These are phyloP conservation scores for Silurus glanis DNA, from an alignment of 2,113 vertebrate species.

Conservation along the genomic window DNA sequence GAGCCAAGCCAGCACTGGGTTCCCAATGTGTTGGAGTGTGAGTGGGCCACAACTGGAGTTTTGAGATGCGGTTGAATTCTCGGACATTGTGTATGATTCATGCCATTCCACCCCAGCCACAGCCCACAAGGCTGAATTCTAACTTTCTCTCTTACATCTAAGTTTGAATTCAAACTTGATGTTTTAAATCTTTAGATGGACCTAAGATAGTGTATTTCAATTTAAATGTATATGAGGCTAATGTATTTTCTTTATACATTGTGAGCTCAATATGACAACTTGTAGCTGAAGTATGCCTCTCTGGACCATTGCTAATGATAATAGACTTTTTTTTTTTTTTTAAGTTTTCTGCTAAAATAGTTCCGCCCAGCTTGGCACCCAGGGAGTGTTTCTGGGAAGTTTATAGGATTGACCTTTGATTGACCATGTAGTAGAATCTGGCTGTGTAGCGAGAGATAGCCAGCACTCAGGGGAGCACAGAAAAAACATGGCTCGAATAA, in stretches of 20 bases:
- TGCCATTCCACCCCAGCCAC: constrained; percentile 8
- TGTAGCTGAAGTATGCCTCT: not conserved
- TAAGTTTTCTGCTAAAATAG: constrained; percentile 47
- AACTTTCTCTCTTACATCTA: not conserved
- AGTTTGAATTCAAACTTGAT: not conserved
- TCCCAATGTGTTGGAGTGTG: constrained; percentile 4
- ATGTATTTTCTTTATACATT: not conserved
- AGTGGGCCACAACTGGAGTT: constrained; percentile 10
- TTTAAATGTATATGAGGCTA: not conserved
- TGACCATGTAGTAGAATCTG: constrained; percentile 47
- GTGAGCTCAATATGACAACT: not conserved
- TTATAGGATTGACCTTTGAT: constrained; percentile 49
- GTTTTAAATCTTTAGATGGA: not conserved
- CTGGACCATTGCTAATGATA: constrained; percentile 35
- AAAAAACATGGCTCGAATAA: constrained; percentile 19
- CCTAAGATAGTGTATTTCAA: not conserved
- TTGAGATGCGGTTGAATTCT: constrained; percentile 26
- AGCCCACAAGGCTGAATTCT: not conserved
- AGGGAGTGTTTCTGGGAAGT: constrained; percentile 43
- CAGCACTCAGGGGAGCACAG: constrained; percentile 37
- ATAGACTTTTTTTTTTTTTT: constrained; percentile 27
- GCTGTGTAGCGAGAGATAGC: constrained; percentile 24
- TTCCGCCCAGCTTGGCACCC: constrained; percentile 36
- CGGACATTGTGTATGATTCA: constrained; percentile 16
- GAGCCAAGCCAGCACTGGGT: not conserved